Conservation (phyloP, 1,140 invertebrate genomes). For the Aphelinus certus region DNA sequence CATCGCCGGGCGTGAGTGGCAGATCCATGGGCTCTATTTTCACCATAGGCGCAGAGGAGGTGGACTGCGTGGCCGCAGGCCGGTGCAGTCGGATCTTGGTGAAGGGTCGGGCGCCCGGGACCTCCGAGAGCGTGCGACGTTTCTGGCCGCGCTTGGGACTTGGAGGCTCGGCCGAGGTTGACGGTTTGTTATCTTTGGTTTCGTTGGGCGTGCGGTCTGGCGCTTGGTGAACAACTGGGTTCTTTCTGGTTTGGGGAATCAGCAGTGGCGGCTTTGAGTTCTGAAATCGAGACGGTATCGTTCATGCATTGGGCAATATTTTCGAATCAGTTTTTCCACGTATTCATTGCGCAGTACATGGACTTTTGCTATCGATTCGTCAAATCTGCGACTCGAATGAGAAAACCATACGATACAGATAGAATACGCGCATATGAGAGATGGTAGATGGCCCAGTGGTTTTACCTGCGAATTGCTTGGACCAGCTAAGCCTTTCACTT, state of each 20-base stretch:
- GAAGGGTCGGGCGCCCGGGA: conserved; percentile 48
- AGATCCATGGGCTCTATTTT: conserved; percentile 61
- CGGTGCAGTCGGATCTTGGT: conserved; percentile 61
- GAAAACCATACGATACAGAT: not conserved
- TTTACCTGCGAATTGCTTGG: conserved; percentile 71
- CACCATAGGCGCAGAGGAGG: conserved; percentile 36
- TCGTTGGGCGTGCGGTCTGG: conserved; percentile 45
- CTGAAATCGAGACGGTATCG: conserved; percentile 36
- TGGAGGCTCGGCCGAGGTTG: conserved; percentile 38
- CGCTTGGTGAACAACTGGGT: conserved; percentile 46
- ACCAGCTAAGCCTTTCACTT: conserved; percentile 82
- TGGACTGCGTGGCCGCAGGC: conserved; percentile 48
- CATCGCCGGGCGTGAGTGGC: conserved; percentile 58
- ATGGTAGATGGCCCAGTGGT: too few relatives aligned
- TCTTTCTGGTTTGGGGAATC: conserved; percentile 53
- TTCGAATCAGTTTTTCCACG: too few relatives aligned
- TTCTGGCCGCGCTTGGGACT: conserved; percentile 60
- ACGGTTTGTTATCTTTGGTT: conserved; percentile 56
- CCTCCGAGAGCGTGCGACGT: conserved; percentile 50
- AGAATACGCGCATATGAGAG: not conserved
- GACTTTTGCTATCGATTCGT: too few relatives aligned
- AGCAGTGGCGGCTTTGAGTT: conserved; percentile 54
- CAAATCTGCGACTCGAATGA: too few relatives aligned
- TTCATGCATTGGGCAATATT: too few relatives aligned
- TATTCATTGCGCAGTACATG: too few relatives aligned